phyloP scores from a whole-genome alignment of 2,113 vertebrate species.

The Speoplatyrhinus poulsoni region DNA sequence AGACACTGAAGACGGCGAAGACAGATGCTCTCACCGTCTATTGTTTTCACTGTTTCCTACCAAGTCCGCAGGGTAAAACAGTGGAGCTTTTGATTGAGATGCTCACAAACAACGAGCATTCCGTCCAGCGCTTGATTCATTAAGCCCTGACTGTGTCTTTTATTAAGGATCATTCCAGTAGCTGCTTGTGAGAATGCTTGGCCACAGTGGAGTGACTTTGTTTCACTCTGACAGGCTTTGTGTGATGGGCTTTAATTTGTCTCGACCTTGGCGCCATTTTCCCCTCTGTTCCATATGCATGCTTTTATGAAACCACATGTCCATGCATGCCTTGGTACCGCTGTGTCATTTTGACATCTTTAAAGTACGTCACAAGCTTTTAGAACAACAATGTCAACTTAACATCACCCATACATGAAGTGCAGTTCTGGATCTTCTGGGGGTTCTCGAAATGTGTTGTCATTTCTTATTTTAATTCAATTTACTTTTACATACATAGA shows the following conservation, averaged over 20 bases:
- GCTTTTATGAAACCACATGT: slow-evolving; percentile 47
- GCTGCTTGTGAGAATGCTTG: slow-evolving; percentile 34
- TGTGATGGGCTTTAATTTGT: slow-evolving; percentile 31
- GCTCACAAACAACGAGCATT: slow-evolving; percentile 31
- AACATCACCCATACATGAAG: slow-evolving; percentile 21
- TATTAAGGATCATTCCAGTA: slow-evolving; percentile 31
- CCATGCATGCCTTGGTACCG: slow-evolving; percentile 42
- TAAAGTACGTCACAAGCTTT: slow-evolving; percentile 60
- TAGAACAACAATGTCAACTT: slow-evolving; percentile 57
- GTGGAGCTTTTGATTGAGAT: slow-evolving; percentile 26
- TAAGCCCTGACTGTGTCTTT: slow-evolving; percentile 39
- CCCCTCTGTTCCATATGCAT: slow-evolving; percentile 34
- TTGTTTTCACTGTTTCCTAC: slow-evolving; percentile 21
- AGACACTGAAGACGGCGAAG: slow-evolving; percentile 5
- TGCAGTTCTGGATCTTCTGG: no score
- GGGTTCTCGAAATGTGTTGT: no score
- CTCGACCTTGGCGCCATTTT: slow-evolving; percentile 58
- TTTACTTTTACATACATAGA: no score
- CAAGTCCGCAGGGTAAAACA: slow-evolving; percentile 11
- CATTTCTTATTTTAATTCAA: no score
- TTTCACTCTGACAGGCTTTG: slow-evolving; percentile 10
- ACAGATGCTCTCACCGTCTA: background rate
- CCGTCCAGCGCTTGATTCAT: slow-evolving; percentile 29
- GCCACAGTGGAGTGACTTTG: slow-evolving; percentile 34
- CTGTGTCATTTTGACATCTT: slow-evolving; percentile 45